Evolutionary conservation across 1,140 invertebrate species (phyloP), one percentile per base, ranked within the genome.

Genomic region (Delia radicum): DNA sequence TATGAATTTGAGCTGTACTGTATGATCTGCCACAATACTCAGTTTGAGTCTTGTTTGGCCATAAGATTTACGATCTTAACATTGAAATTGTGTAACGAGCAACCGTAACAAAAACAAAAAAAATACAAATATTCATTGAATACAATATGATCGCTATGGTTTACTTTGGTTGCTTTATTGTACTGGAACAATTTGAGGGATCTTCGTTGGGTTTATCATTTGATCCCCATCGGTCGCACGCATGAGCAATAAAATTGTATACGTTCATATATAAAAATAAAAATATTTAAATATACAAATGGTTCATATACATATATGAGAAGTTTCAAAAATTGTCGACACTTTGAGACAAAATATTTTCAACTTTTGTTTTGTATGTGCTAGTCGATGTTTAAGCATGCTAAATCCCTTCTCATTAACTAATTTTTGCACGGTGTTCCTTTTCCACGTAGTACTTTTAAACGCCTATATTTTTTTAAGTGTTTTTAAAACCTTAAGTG

Each of bases 41-140:
- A 21, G 29, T 69, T 33, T 13, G 29, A 28, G n/a, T 18, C 29
- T 69, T 69, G 61, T 55, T 73, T 65, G 29, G 62, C 76, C 55
- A 29, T 73, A 78, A 84, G 83, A 84, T 84, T 84, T 84, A 84
- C 81, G 83, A 84, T 81, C 80, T 84, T 80, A 79, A 79, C 80
- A 78, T 77, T 48, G 69, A 65, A 74, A 83, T 84, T 84, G 82
- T 83, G 83, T 83, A 84, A 84, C 81, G 82, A 65, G 29, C 21
- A 63, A 69, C 37, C 29, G 28, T 61, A 46, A 62, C 7, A 55
- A 55, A 55, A 55, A 55, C 48, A 18, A 7, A 55, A 55, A 55
- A 55, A 55, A 2, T n/a, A 67, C n/a, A 67, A 21, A 67, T n/a
- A 69, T 71, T 72, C 65, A 71, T 75, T 72, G 63, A 55, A 72